Evolutionary conservation across 2,888 invertebrate genomes (phyloP).

Genomic region (Galerucella calmariensis): DNA sequence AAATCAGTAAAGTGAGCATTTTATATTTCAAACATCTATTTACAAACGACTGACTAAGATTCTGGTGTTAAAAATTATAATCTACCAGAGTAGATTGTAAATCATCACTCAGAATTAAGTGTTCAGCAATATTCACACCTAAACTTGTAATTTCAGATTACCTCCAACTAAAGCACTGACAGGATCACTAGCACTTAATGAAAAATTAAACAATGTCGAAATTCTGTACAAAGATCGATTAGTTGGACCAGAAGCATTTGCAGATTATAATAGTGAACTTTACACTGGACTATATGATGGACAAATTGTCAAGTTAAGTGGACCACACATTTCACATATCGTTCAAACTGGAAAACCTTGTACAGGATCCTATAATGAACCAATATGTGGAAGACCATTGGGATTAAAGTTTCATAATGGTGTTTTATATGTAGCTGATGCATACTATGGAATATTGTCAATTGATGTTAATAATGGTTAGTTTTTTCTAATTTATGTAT

Average conservation of each 20-base stretch:
- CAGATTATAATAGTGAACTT: constrained; percentile 78
- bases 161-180: constrained; percentile 67
- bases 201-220: constrained; percentile 75
- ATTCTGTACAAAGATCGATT: constrained; percentile 76
- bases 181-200: constrained; percentile 73
- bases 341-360: constrained; percentile 83
- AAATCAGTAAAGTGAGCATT: constrained; percentile 71
- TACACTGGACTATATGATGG: constrained; percentile 85
- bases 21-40: not conserved
- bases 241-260: constrained; percentile 84
- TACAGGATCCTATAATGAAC: constrained; percentile 78
- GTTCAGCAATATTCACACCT: too few relatives aligned
- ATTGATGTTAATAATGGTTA: constrained; percentile 79
- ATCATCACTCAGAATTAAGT: too few relatives aligned
- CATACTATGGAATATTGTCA: constrained; percentile 89
- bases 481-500: not conserved
- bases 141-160: constrained; percentile 32
- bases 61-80: too few relatives aligned
- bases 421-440: constrained; percentile 81
- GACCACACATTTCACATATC: constrained; percentile 77
- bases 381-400: constrained; percentile 90
- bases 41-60: too few relatives aligned
- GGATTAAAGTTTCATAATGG: constrained; percentile 86
- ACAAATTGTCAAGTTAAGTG: constrained; percentile 79
- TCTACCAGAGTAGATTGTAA: too few relatives aligned